These are phyloP conservation scores for Balaeniceps rex DNA, from an alignment of 2,113 vertebrate species.

Conservation along the genomic window DNA sequence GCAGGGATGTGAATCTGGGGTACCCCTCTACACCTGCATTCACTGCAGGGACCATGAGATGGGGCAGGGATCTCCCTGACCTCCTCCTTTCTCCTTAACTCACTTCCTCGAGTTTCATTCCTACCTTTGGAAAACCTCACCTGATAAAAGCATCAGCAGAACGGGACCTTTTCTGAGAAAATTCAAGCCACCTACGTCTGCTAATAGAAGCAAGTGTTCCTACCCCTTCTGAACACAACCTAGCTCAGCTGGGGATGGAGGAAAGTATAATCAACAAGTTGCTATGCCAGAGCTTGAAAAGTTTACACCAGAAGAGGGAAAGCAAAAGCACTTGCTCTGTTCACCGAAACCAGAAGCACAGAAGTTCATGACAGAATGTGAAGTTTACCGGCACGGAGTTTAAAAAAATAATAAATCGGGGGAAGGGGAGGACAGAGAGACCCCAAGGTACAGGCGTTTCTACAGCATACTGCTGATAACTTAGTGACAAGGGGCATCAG, in stretches of 20 bases:
- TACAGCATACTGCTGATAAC: rapidly evolving
- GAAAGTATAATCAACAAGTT: neutral
- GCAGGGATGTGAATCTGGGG: neutral
- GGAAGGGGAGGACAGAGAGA: neutral
- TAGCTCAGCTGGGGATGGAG: neutral
- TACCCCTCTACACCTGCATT: neutral
- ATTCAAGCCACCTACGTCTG: rapidly evolving
- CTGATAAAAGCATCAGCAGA: neutral
- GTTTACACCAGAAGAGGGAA: neutral
- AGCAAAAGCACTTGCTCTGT: neutral
- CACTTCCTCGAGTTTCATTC: neutral
- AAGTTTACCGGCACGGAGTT: neutral
- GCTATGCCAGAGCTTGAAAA: neutral
- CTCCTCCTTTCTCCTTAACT: neutral
- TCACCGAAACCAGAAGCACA: neutral
- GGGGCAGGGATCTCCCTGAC: neutral
- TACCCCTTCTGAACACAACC: neutral
- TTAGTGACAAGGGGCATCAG: too few species aligned
- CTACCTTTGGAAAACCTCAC: neutral
- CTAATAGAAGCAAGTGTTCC: rapidly evolving
- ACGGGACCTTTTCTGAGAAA: rapidly evolving
- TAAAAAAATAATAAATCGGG: rapidly evolving
- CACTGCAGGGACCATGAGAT: neutral
- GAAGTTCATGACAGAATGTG: rapidly evolving
- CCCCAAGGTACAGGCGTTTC: neutral